These are phyloP conservation scores for Synanthedon myopaeformis DNA, from an alignment of 2,888 invertebrate genomes.

Conservation along the genomic window DNA sequence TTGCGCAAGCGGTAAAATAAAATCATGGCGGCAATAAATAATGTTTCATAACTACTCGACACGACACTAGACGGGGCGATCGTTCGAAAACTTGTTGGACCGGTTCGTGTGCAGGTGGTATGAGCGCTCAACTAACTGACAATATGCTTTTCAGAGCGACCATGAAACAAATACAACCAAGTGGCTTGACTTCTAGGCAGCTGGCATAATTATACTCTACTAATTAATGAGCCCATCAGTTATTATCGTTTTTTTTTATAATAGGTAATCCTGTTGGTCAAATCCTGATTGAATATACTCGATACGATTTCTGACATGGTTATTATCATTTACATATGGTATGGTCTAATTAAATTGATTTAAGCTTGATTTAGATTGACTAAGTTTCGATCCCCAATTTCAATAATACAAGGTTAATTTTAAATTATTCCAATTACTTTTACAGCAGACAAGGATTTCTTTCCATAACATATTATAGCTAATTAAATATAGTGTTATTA, in stretches of 20 bases:
- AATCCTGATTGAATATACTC: too few species aligned
- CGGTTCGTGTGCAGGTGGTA: conserved; percentile 46
- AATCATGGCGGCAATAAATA: conserved; percentile 42
- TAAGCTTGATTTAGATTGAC: too few species aligned
- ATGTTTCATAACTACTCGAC: conserved; percentile 46
- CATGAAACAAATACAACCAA: conserved; percentile 31
- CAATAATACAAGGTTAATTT: too few species aligned
- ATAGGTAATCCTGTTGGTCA: too few species aligned
- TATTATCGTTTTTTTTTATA: background rate
- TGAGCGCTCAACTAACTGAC: conserved; percentile 16
- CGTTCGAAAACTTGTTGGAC: conserved; percentile 35
- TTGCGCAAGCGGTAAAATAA: conserved; percentile 50
- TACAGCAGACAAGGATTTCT: too few species aligned
- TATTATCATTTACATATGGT: too few species aligned
- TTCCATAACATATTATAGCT: background rate
- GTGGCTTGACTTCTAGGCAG: background rate
- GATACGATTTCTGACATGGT: too few species aligned
- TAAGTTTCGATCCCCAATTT: too few species aligned
- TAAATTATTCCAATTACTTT: too few species aligned
- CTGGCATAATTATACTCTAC: background rate
- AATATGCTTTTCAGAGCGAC: conserved; percentile 27
- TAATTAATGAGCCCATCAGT: background rate
- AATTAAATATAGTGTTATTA: background rate
- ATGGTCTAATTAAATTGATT: too few species aligned
- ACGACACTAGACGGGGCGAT: conserved; percentile 25